Conservation (phyloP, 2,888 invertebrate genomes). For the Plagodis dolabraria region DNA sequence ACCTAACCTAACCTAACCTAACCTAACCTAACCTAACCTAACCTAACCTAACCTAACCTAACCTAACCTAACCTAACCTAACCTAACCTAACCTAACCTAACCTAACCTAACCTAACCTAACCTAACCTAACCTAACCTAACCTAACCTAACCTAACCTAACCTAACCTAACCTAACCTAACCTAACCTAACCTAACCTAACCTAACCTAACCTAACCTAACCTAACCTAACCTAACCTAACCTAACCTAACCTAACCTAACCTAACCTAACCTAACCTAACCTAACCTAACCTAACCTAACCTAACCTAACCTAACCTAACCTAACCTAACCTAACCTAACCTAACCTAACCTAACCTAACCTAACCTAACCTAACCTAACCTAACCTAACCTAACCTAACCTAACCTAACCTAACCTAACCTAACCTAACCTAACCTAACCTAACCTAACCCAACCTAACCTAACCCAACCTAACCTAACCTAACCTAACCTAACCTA, state of each 20-base stretch:
- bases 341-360: slow-evolving; percentile 4
- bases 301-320: slow-evolving; percentile 4
- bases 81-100: slow-evolving; percentile 4
- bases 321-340: slow-evolving; percentile 4
- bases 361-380: slow-evolving; percentile 4
- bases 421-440: slow-evolving; percentile 4
- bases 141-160: slow-evolving; percentile 4
- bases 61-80: slow-evolving; percentile 4
- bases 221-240: slow-evolving; percentile 4
- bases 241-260: slow-evolving; percentile 4
- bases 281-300: slow-evolving; percentile 4
- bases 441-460: slow-evolving; percentile 4
- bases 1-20: slow-evolving; percentile 4
- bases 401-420: slow-evolving; percentile 4
- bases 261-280: slow-evolving; percentile 4
- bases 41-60: slow-evolving; percentile 4
- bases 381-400: slow-evolving; percentile 4
- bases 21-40: slow-evolving; percentile 4
- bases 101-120: slow-evolving; percentile 4
- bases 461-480: slow-evolving; percentile 4
- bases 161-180: slow-evolving; percentile 4
- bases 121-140: slow-evolving; percentile 4
- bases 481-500: slow-evolving; percentile 4
- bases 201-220: slow-evolving; percentile 4
- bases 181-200: slow-evolving; percentile 4